These are phyloP conservation scores for Slavum lentiscoides DNA, from an alignment of 2,888 invertebrate genomes.

Conservation along the genomic window DNA sequence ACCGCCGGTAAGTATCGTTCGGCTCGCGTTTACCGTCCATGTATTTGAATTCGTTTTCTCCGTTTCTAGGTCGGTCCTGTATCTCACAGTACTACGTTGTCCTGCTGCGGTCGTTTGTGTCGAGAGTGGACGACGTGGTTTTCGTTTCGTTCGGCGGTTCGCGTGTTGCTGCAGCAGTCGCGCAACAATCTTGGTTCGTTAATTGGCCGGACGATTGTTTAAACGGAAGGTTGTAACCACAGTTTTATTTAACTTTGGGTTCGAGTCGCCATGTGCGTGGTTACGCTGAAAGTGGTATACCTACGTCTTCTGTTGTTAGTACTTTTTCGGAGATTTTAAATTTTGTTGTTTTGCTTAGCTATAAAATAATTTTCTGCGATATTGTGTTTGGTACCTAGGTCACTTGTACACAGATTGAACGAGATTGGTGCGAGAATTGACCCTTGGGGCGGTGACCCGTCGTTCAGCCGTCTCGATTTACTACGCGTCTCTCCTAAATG, in stretches of 20 bases:
- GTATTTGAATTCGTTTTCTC: too few relatives aligned
- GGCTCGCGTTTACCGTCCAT: too few relatives aligned
- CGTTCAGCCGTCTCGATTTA: not conserved
- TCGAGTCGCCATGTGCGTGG: not conserved
- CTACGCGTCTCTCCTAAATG: constrained; percentile 1
- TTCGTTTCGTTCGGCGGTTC: too few relatives aligned
- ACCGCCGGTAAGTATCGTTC: too few relatives aligned
- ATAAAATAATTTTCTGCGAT: constrained; percentile 9
- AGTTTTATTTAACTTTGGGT: constrained; percentile 18
- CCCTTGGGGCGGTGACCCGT: constrained; percentile 10
- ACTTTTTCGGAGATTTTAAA: not conserved
- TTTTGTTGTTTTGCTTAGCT: not conserved
- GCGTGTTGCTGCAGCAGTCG: too few relatives aligned
- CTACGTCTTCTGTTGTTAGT: not conserved
- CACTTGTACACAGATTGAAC: not conserved
- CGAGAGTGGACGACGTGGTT: too few relatives aligned
- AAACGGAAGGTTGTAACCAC: constrained; percentile 47
- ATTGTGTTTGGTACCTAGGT: constrained; percentile 16
- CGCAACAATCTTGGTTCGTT: not conserved
- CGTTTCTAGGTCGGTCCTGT: too few relatives aligned
- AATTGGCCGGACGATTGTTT: constrained; percentile 35
- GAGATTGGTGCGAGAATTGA: too few relatives aligned
- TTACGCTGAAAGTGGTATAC: not conserved
- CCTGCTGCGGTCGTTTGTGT: too few relatives aligned
- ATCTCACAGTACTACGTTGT: too few relatives aligned